Conservation (phyloP, 1,140 invertebrate genomes). For the Aphidius gifuensis region DNA sequence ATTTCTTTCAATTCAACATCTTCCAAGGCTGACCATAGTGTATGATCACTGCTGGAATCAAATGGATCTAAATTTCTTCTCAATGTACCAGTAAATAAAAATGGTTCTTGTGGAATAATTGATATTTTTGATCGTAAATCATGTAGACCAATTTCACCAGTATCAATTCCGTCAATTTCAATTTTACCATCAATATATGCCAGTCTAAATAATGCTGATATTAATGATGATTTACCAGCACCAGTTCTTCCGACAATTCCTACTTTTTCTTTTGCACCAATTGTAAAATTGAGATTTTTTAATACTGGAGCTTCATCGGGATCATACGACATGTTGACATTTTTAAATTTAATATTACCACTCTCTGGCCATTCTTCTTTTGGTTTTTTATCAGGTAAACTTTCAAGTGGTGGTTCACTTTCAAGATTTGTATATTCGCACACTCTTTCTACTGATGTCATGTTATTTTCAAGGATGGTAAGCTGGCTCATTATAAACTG, state of each 20-base stretch:
- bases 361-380: slow-evolving; percentile 67
- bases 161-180: slow-evolving; percentile 61
- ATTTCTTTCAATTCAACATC: slow-evolving; percentile 71
- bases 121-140: slow-evolving; percentile 71
- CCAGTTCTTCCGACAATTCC: slow-evolving; percentile 80
- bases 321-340: slow-evolving; percentile 66
- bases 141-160: slow-evolving; percentile 63
- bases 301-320: slow-evolving; percentile 64
- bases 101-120: slow-evolving; percentile 83
- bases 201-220: slow-evolving; percentile 67
- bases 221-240: slow-evolving; percentile 81
- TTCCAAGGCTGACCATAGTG: slow-evolving; percentile 81
- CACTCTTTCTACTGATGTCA: slow-evolving; percentile 85
- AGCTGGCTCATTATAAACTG: slow-evolving; percentile 85
- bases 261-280: slow-evolving; percentile 73
- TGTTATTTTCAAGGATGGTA: slow-evolving; percentile 77
- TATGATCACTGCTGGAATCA: slow-evolving; percentile 64
- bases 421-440: slow-evolving; percentile 69
- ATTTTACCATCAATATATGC: slow-evolving; percentile 58
- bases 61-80: slow-evolving; percentile 88
- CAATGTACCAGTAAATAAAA: slow-evolving; percentile 80
- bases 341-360: slow-evolving; percentile 68
- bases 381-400: slow-evolving; percentile 63
- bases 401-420: slow-evolving; percentile 66
- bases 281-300: slow-evolving; percentile 69